phyloP scores from a whole-genome alignment of 1,140 invertebrate genomes.

The Cryptotermes secundus region DNA sequence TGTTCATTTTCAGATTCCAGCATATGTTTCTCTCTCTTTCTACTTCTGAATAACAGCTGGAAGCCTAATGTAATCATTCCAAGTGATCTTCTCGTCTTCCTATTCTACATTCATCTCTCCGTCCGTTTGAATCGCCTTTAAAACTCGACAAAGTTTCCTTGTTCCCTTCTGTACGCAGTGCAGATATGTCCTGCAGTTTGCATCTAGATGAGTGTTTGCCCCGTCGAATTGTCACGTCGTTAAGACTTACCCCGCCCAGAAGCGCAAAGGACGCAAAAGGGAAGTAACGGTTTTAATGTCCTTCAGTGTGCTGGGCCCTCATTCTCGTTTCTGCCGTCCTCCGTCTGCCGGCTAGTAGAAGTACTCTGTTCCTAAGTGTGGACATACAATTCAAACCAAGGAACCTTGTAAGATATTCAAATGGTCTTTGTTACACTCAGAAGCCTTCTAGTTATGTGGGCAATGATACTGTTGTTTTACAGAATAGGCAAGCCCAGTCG shows the following conservation, averaged over 20 bases:
- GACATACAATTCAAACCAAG: background rate
- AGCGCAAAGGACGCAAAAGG: background rate
- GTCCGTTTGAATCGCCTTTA: background rate
- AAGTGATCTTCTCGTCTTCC: background rate
- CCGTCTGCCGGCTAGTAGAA: background rate
- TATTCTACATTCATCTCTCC: background rate
- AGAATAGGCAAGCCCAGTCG: too few species aligned
- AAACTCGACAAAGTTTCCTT: background rate
- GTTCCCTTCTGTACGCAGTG: background rate
- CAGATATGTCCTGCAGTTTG: background rate
- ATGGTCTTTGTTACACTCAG: background rate
- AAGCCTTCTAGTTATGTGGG: background rate
- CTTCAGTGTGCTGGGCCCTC: too few species aligned
- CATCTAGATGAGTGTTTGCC: constrained; percentile 11
- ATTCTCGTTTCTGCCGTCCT: too few species aligned
- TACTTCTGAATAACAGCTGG: background rate
- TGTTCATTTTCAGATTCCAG: background rate
- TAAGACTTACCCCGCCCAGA: background rate
- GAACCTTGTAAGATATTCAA: background rate
- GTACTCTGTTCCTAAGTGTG: background rate
- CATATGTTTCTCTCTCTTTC: background rate
- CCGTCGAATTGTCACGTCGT: background rate
- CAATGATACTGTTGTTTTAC: background rate
- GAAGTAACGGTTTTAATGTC: background rate
- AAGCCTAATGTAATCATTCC: background rate